Evolutionary conservation across 2,797 vertebrate species (phyloP).

Genomic region (Typhlichthys subterraneus): DNA sequence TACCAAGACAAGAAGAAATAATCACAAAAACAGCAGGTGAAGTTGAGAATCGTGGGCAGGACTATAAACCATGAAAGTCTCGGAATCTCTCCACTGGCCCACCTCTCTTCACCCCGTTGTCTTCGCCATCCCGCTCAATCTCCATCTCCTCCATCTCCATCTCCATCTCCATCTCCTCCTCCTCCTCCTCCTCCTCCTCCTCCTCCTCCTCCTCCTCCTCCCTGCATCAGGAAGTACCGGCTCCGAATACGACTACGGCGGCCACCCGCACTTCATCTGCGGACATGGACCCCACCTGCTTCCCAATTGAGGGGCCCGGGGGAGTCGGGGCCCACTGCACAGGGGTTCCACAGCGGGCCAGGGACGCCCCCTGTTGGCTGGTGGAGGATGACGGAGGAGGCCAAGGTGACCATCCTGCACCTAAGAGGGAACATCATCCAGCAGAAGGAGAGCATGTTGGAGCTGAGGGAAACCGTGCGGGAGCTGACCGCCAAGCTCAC

Average conservation of each 20-base stretch:
- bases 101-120: constrained; percentile 12
- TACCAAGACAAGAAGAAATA: too few relatives aligned
- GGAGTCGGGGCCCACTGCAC: constrained; percentile 40
- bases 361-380: constrained; percentile 58
- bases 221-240: constrained; percentile 45
- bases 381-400: constrained; percentile 77
- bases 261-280: constrained; percentile 79
- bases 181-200: constrained; percentile 21
- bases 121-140: constrained; percentile 29
- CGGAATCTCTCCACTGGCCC: constrained; percentile 10
- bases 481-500: constrained; percentile 73
- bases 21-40: too few relatives aligned
- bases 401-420: constrained; percentile 70
- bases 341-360: constrained; percentile 58
- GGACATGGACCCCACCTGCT: constrained; percentile 76
- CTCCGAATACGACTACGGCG: constrained; percentile 51
- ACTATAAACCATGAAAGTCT: constrained; percentile 50
- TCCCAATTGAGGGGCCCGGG: constrained; percentile 36
- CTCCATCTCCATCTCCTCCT: too few relatives aligned
- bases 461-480: constrained; percentile 71
- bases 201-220: constrained; percentile 35
- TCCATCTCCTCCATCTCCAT: constrained; percentile 4
- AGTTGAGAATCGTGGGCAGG: constrained; percentile 4
- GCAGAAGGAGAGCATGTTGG: constrained; percentile 74
- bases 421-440: constrained; percentile 73